A percentile compares a stretch with the other conserved stretches of the same genome.
Evolutionary conservation across 2,797 vertebrate genomes (phyloP).

Genomic region (Eulemur albifrons): DNA sequence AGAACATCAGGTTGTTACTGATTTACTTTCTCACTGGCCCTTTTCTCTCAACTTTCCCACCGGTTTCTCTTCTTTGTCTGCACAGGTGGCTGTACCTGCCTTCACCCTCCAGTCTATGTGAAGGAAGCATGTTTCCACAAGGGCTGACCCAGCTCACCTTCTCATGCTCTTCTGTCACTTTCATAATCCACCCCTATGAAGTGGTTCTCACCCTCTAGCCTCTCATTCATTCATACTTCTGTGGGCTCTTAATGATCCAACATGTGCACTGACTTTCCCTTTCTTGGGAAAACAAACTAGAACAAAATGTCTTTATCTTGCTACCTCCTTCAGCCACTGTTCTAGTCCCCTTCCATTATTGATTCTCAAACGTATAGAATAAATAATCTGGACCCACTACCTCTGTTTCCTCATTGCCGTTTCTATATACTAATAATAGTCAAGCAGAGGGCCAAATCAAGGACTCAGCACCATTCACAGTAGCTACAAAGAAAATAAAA

Average conservation of each 20-base stretch:
- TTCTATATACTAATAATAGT: too few species aligned
- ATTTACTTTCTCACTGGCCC: not conserved
- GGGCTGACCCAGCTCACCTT: not conserved
- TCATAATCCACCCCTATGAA: not conserved
- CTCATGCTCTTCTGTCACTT: not conserved
- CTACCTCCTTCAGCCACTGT: not conserved
- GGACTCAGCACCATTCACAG: too few species aligned
- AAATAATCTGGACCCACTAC: not conserved
- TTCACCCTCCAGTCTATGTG: not conserved
- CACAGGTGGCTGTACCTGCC: fast-evolving
- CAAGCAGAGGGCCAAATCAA: too few species aligned
- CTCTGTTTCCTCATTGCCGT: not conserved
- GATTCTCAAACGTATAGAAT: not conserved
- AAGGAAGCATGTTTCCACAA: not conserved
- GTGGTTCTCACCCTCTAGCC: not conserved
- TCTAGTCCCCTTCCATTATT: not conserved
- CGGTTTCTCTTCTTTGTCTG: not conserved
- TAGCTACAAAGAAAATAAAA: too few species aligned
- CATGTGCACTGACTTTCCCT: not conserved
- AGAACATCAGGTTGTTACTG: not conserved
- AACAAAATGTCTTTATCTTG: not conserved
- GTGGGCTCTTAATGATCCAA: not conserved
- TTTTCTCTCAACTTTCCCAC: not conserved
- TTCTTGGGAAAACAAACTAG: not conserved
- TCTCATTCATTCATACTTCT: not conserved